These are phyloP conservation scores for Choreutis nemorana DNA, from an alignment of 2,888 invertebrate genomes.

Conservation along the genomic window DNA sequence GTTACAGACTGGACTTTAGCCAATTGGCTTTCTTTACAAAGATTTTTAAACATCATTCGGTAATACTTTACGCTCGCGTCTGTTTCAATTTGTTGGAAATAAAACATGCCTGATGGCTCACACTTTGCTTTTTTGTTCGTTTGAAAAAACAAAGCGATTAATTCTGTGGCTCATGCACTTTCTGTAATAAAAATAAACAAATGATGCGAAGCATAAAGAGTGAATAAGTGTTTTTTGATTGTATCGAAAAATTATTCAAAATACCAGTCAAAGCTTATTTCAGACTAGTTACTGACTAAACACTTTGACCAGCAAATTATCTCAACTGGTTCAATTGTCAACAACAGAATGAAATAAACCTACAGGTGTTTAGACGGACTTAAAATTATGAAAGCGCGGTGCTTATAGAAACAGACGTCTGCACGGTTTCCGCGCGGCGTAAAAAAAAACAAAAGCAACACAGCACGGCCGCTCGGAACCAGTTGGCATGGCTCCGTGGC, in stretches of 20 bases:
- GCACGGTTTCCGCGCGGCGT: constrained; percentile 29
- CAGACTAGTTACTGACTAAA: too few species aligned
- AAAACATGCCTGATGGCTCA: constrained; percentile 17
- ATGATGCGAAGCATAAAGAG: too few species aligned
- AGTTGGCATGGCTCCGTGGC: constrained; percentile 35
- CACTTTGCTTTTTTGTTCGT: constrained; percentile 2
- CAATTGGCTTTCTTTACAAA: constrained; percentile 42
- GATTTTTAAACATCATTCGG: constrained; percentile 13
- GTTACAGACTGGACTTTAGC: constrained; percentile 35
- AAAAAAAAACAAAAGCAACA: constrained; percentile 24
- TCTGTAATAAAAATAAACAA: not conserved
- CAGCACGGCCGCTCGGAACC: constrained; percentile 18
- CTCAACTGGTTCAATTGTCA: constrained; percentile 8
- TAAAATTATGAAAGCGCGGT: too few species aligned
- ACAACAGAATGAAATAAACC: constrained; percentile 12
- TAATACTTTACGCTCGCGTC: constrained; percentile 27
- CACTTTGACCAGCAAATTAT: too few species aligned
- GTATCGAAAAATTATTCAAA: too few species aligned
- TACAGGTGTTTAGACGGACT: constrained; percentile 8
- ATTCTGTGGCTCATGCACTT: constrained; percentile 12
- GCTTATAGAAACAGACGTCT: constrained; percentile 15
- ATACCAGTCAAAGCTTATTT: too few species aligned
- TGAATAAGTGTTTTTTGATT: too few species aligned
- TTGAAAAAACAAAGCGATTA: constrained; percentile 25
- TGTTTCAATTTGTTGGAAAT: constrained; percentile 22